A percentile compares a stretch with the other conserved stretches of the same genome.
These are phyloP conservation scores for Sweltsa coloradensis DNA, from an alignment of 1,140 invertebrate species.

Conservation along the genomic window DNA sequence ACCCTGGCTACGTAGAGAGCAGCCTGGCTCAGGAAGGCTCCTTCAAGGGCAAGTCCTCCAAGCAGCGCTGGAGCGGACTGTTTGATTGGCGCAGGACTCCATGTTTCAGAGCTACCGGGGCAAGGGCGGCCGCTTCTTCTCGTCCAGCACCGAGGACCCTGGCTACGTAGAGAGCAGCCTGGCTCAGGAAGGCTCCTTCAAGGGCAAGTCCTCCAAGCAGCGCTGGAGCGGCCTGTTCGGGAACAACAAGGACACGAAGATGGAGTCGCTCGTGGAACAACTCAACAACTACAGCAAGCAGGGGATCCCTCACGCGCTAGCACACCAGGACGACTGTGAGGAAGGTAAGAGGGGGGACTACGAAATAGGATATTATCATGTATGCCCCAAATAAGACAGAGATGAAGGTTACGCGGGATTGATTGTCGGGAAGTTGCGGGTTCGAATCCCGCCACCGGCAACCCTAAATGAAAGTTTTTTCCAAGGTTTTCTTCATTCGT, in stretches of 20 bases:
- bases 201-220: conserved; percentile 40
- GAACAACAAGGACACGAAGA: conserved; percentile 47
- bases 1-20: conserved; percentile 33
- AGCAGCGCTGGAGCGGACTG: conserved; percentile 50
- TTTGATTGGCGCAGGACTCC: too few relatives aligned
- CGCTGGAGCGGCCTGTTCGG: conserved; percentile 53
- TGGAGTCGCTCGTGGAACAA: conserved; percentile 48
- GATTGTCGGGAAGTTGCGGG: too few relatives aligned
- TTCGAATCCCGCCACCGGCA: too few relatives aligned
- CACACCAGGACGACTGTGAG: conserved; percentile 29
- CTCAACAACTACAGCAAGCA: conserved; percentile 52
- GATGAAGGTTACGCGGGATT: too few relatives aligned
- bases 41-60: conserved; percentile 34
- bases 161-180: conserved; percentile 29
- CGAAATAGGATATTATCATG: too few relatives aligned
- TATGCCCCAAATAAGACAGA: too few relatives aligned
- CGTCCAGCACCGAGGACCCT: conserved; percentile 45
- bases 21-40: conserved; percentile 30
- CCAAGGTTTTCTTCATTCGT: too few relatives aligned
- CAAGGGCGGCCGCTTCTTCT: conserved; percentile 40
- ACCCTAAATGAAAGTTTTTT: too few relatives aligned
- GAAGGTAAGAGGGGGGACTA: conserved; percentile 35
- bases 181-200: conserved; percentile 27
- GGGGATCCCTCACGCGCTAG: conserved; percentile 43
- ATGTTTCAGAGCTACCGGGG: conserved; percentile 34